Base-by-base conservation (phyloP, 2,888 invertebrate species). In the Cacoxenus indagator region DNA sequence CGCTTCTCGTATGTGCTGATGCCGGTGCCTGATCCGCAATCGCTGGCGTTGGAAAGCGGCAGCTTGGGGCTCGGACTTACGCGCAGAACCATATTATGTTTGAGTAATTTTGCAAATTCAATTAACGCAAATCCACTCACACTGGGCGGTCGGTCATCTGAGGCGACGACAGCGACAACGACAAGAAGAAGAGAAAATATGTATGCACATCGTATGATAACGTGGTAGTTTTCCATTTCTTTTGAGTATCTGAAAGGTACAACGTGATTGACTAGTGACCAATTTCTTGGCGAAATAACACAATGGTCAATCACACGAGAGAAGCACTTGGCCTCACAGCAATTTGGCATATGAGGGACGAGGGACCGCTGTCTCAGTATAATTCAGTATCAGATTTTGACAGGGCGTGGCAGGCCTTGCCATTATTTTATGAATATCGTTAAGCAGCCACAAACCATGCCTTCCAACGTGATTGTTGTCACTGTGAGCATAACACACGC, bases 31-130 rank as follows among this genome's bases (percentile, higher is more conserved):
- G 22, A 17, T 17, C 51, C 31, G 31, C 31, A n/a, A 22, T 6
- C 31, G 31, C 6, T 31, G 27, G 22, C 59, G 19, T 24, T 54
- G 3, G 5, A 8, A 2, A 3, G 22, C 51, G 24, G 37, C 37
- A 4, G 37, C 37, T 11, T 14, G 37, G 6, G 26, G 31, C 37
- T 54, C 11, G 19, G n/a, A 24, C 17, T 62, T 31, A 27, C 59
- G n/a, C 26, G 46, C 54, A 29, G 54, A 11, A 11, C 22, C 9
- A 80, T 77, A 81, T 77, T 81, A 51, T 51, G 51, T 51, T 81
- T 77, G 73, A 81, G 83, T 81, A 82, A 81, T 78, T 82, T 79
- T 76, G 80, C 81, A 81, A 83, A 80, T 80, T 80, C 81, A 80
- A 83, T 80, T 80, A 82, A 77, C 81, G 83, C 75, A 73, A 80